phyloP scores from a whole-genome alignment of 2,888 invertebrate genomes.

The Alloplasta piceator region DNA sequence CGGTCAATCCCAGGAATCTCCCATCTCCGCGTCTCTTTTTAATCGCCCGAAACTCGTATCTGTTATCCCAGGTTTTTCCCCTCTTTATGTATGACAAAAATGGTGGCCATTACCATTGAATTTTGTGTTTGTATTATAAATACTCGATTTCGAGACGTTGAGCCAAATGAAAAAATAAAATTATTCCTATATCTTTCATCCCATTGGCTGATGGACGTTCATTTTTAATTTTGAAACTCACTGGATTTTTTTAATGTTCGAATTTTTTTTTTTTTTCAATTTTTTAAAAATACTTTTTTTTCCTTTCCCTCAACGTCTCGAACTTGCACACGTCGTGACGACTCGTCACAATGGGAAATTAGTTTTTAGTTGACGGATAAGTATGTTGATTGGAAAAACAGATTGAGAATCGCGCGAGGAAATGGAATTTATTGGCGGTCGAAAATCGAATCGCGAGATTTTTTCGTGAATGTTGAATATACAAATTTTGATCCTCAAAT shows the following conservation, averaged over 20 bases:
- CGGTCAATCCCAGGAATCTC: conserved; percentile 6
- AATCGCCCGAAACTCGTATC: conserved; percentile 3
- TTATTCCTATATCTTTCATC: not conserved
- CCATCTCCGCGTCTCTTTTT: conserved; percentile 1
- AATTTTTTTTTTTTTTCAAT: not conserved
- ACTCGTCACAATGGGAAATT: conserved; percentile 41
- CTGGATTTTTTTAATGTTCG: conserved; percentile 10
- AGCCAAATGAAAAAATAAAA: conserved; percentile 45
- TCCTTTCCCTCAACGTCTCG: conserved; percentile 46
- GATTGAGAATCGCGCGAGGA: not conserved
- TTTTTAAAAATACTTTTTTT: not conserved
- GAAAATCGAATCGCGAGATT: no score
- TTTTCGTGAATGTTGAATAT: no score
- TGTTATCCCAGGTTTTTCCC: conserved; percentile 7
- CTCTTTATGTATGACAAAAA: conserved; percentile 1
- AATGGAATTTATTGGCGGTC: no score
- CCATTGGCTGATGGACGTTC: not conserved
- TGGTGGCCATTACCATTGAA: conserved; percentile 46
- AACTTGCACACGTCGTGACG: conserved; percentile 24
- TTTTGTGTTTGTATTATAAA: not conserved
- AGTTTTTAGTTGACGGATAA: conserved; percentile 13
- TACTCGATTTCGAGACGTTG: conserved; percentile 19
- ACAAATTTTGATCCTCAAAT: no score
- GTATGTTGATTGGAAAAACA: conserved; percentile 28
- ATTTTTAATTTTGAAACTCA: not conserved